Evolutionary conservation across 1,140 invertebrate genomes (phyloP).

Genomic region (Trichogramma pretiosum): DNA sequence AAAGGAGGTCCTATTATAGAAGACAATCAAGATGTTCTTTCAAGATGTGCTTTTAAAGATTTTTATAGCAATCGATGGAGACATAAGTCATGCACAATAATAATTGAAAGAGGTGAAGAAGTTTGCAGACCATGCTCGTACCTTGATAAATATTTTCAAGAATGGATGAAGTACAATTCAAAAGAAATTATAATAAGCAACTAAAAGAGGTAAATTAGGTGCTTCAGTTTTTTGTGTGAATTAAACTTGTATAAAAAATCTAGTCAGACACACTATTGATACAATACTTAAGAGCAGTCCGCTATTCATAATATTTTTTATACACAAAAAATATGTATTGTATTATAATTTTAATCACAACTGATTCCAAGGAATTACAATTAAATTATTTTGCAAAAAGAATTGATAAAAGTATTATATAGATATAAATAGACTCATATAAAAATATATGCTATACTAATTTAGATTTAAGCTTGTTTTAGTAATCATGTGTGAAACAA

Average conservation of each 20-base stretch:
- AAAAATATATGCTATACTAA: too few relatives aligned
- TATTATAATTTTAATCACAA: background rate
- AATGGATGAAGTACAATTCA: conserved; percentile 18
- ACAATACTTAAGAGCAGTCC: conserved; percentile 6
- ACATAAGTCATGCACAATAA: conserved; percentile 19
- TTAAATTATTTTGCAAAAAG: background rate
- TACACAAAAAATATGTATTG: background rate
- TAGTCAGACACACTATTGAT: too few relatives aligned
- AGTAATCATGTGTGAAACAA: too few relatives aligned
- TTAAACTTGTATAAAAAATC: conserved; percentile 2
- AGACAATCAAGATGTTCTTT: conserved; percentile 18
- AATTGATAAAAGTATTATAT: too few relatives aligned
- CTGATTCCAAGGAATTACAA: background rate
- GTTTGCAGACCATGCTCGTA: conserved; percentile 16
- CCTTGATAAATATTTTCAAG: conserved; percentile 18
- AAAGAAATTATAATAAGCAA: conserved; percentile 14
- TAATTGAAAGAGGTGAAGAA: conserved; percentile 16
- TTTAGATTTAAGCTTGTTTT: too few relatives aligned
- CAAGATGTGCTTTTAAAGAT: conserved; percentile 17
- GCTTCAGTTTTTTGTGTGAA: conserved; percentile 6
- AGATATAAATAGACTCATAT: too few relatives aligned
- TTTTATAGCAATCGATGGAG: conserved; percentile 19
- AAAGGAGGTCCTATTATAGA: conserved; percentile 15
- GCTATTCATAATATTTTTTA: conserved; percentile 14
- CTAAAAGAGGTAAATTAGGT: background rate